These are phyloP conservation scores for Glaucidium brasilianum DNA, from an alignment of 2,113 vertebrate genomes.

Conservation along the genomic window DNA sequence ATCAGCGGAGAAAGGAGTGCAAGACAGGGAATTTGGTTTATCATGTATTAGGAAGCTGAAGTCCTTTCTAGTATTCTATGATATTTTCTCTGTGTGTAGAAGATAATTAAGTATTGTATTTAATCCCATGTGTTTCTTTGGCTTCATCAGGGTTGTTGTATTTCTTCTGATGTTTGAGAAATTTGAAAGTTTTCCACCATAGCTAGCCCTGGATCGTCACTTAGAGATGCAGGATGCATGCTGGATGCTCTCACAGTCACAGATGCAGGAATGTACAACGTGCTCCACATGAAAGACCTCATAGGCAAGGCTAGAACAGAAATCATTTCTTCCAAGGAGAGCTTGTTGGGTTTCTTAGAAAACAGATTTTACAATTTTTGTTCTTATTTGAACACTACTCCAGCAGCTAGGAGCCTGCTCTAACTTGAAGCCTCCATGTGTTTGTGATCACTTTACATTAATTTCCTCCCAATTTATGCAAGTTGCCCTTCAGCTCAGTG, in stretches of 20 bases:
- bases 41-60: background rate
- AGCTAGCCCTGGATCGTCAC: background rate
- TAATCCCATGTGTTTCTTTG: background rate
- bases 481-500: background rate
- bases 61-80: background rate
- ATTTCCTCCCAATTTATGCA: background rate
- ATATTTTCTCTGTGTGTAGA: background rate
- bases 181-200: background rate
- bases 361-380: background rate
- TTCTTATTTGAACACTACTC: background rate
- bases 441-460: background rate
- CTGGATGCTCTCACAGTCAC: background rate
- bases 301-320: background rate
- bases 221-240: background rate
- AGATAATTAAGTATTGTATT: background rate
- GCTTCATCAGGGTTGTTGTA: background rate
- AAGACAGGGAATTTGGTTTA: background rate
- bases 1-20: background rate
- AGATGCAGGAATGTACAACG: background rate
- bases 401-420: background rate
- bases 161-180: background rate
- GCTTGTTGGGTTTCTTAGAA: background rate
- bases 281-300: background rate
- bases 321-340: background rate
- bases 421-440: background rate